phyloP scores from a whole-genome alignment of 2,113 vertebrate species.

The Cariama cristata region DNA sequence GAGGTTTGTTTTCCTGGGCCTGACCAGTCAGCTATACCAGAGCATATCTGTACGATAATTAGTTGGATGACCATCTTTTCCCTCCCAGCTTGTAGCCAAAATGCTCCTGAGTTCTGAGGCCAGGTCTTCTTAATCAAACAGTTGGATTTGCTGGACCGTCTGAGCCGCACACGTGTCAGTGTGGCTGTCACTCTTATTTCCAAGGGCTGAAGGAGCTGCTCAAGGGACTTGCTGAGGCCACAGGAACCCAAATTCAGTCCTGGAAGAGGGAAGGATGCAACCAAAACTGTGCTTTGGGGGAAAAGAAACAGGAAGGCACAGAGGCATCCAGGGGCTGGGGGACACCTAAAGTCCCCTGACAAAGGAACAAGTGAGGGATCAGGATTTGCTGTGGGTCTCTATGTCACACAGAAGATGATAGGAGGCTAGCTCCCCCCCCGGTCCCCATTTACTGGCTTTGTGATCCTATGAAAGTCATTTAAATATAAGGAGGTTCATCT shows the following conservation, averaged over 20 bases:
- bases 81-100: neutral
- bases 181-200: neutral
- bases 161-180: neutral
- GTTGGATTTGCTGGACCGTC: neutral
- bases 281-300: neutral
- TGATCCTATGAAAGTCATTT: neutral
- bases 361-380: neutral
- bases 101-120: neutral
- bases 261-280: neutral
- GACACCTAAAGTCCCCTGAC: neutral
- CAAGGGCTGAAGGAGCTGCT: neutral
- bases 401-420: neutral
- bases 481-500: neutral
- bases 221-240: neutral
- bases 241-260: neutral
- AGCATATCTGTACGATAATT: neutral
- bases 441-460: neutral
- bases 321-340: neutral
- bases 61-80: neutral
- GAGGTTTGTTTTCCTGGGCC: neutral
- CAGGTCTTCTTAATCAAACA: neutral
- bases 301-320: neutral
- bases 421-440: accelerated
- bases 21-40: neutral
- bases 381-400: neutral